A percentile compares a stretch with the other conserved stretches of the same genome.
Conservation (phyloP, 2,113 vertebrate genomes). For the Chascanopsetta lugubris region DNA sequence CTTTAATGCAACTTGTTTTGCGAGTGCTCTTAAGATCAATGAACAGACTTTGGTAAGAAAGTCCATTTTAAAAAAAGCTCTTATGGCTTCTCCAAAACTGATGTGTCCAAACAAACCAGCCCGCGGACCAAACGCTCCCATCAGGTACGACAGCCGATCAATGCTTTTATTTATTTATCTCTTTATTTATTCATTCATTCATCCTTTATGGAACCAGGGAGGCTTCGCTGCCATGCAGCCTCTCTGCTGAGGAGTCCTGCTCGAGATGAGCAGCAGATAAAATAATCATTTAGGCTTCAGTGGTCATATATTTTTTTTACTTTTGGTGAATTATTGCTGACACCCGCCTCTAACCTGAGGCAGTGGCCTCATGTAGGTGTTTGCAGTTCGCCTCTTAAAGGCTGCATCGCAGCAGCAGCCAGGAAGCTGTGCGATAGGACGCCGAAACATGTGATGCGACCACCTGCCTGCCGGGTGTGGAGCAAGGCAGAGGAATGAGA, state of each 20-base stretch:
- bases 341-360: slow-evolving; percentile 23
- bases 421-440: slow-evolving; percentile 2
- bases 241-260: neutral
- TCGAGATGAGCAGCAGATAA: neutral
- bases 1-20: neutral
- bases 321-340: slow-evolving; percentile 18
- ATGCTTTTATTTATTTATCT: slow-evolving; percentile 1
- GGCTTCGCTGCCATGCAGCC: too few species aligned
- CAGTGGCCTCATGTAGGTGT: slow-evolving; percentile 20
- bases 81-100: neutral
- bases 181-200: neutral
- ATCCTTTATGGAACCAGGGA: neutral
- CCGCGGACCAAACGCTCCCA: neutral
- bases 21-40: neutral
- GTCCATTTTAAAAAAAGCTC: neutral
- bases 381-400: slow-evolving; percentile 1
- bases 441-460: neutral
- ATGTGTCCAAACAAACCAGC: slow-evolving; percentile 1
- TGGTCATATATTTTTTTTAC: slow-evolving; percentile 6
- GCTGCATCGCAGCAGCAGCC: neutral
- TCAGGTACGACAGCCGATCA: slow-evolving; percentile 10
- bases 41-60: neutral
- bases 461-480: neutral
- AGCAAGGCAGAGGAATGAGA: neutral
- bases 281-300: slow-evolving; percentile 16